Conservation (phyloP, 2,797 vertebrate genomes). For the Nothura maculosa region DNA sequence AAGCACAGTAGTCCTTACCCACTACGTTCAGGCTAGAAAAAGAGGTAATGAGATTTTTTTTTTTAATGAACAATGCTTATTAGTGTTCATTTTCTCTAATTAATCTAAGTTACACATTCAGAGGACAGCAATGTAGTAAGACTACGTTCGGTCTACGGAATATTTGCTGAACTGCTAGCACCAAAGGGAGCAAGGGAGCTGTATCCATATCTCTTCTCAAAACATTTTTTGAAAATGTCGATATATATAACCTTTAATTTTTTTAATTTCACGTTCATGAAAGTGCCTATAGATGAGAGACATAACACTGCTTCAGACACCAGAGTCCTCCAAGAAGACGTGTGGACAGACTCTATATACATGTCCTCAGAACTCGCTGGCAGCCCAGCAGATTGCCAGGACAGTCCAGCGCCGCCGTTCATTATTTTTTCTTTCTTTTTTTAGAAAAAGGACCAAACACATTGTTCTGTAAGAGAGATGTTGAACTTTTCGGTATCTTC, state of each 20-base stretch:
- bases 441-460: conserved; percentile 21
- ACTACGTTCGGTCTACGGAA: conserved; percentile 66
- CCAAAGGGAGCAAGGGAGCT: conserved; percentile 72
- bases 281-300: conserved; percentile 78
- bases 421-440: not conserved
- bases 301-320: conserved; percentile 72
- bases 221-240: conserved; percentile 18
- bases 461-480: not conserved
- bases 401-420: conserved; percentile 19
- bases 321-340: conserved; percentile 15
- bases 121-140: conserved; percentile 60
- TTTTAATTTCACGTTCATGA: conserved; percentile 69
- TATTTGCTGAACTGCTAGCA: conserved; percentile 74
- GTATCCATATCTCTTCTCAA: conserved; percentile 47
- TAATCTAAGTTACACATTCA: conserved; percentile 76
- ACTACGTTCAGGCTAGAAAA: conserved; percentile 57
- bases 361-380: conserved; percentile 47
- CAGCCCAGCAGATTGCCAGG: conserved; percentile 38
- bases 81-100: conserved; percentile 48
- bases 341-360: conserved; percentile 30
- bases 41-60: conserved; percentile 63
- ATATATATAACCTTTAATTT: conserved; percentile 52
- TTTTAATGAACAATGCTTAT: conserved; percentile 62
- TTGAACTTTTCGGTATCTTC: not conserved
- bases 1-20: conserved; percentile 41